Conservation (phyloP, 2,113 vertebrate genomes). For the Gorsachius goisagi region DNA sequence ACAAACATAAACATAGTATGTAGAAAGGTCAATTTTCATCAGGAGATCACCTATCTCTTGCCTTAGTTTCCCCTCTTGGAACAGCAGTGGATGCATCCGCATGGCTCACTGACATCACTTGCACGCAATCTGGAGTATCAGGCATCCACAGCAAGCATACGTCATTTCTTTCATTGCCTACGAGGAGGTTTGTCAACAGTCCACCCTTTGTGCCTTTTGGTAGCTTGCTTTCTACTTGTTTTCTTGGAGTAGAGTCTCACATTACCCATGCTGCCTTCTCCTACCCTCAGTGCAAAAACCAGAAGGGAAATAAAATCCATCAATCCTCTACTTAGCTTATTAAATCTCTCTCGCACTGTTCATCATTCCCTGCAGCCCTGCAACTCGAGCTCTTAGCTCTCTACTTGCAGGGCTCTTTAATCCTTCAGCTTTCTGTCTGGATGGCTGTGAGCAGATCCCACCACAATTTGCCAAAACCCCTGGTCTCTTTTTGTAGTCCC, state of each 20-base stretch:
- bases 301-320: constrained; percentile 28
- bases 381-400: neutral
- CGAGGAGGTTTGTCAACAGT: neutral
- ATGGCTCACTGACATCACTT: neutral
- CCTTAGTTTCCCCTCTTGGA: neutral
- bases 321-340: neutral
- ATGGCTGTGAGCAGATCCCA: neutral
- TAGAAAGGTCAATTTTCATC: neutral
- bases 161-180: neutral
- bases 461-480: neutral
- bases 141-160: neutral
- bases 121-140: neutral
- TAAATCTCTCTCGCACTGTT: neutral
- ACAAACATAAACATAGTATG: neutral
- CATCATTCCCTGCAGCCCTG: neutral
- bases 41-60: neutral
- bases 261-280: neutral
- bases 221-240: neutral
- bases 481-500: neutral
- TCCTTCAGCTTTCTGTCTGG: neutral
- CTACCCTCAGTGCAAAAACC: neutral
- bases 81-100: neutral
- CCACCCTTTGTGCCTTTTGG: neutral
- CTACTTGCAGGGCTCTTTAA: neutral
- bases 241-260: neutral